Base-by-base conservation (phyloP, 2,797 vertebrate species). In the Hypotaenidia philippensis region DNA sequence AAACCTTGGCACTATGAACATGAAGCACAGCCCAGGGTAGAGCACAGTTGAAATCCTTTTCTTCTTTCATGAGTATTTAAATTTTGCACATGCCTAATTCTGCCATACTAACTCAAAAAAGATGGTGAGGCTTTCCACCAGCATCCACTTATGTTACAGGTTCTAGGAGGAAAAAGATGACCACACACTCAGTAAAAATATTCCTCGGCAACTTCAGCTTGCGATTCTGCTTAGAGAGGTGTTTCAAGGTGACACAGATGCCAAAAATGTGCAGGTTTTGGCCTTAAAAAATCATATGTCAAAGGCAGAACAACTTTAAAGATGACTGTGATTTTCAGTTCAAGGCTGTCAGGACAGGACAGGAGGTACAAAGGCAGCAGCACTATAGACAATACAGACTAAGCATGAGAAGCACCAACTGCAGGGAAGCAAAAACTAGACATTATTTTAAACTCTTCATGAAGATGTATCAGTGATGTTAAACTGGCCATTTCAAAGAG, bases 1-100 rank as follows among this genome's bases (percentile, higher is more conserved):
- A 87, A 92, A 87, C 68, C 81, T 96, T 93, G 92, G 87, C 94
- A 93, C 90, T 71, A 88, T 8, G 38, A 81, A 64, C 27, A 50
- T 3, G 20, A 85, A 93, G 44, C 40, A 75, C 69, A 93, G 64
- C 27, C 75, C 60, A 71, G 84, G 41, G 41, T 34, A 66, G 41
- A 89, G 69, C 25, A 68, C 36, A 3, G 1, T 3, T 89, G 68
- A 76, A 90, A 91, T 80, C 8, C 17, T 85, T 79, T 60, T 53
- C 36, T 77, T 83, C 50, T 82, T 75, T 83, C 57, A 26, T 55
- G 25, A 55, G 34, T 50, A 47, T 91, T 93, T 92, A 83, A 89
- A 81, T 89, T 57, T 69, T 31, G 47, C 20, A 83, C 13, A 57
- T 53, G 22, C 12, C 13, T 77, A 65, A 53, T 80, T 79, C 31